These are phyloP conservation scores for Anthrax anthrax DNA, from an alignment of 2,888 invertebrate genomes.

Conservation along the genomic window DNA sequence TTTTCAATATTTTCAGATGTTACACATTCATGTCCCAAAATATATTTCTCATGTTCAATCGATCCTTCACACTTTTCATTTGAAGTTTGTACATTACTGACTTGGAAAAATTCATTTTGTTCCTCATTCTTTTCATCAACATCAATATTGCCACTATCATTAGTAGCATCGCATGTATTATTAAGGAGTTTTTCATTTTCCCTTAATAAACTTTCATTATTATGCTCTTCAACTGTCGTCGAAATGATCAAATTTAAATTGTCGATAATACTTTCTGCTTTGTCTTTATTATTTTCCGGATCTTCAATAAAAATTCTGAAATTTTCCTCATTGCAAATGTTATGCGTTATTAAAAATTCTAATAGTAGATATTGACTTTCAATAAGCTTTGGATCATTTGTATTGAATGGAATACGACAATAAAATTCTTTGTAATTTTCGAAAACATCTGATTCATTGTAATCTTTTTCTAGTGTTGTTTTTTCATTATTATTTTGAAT, in stretches of 20 bases:
- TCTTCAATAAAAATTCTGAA: slow-evolving; percentile 30
- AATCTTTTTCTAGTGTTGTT: background rate
- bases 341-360: slow-evolving; percentile 28
- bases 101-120: slow-evolving; percentile 9
- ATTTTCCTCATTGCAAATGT: slow-evolving; percentile 30
- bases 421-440: slow-evolving; percentile 21
- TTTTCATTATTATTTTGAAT: background rate
- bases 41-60: no score
- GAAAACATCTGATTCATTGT: background rate
- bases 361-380: slow-evolving; percentile 27
- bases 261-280: slow-evolving; percentile 27
- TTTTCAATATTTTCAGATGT: no score
- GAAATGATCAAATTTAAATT: slow-evolving; percentile 20
- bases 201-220: background rate
- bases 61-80: no score
- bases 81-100: slow-evolving; percentile 8
- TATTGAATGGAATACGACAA: slow-evolving; percentile 26
- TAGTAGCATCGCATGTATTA: background rate
- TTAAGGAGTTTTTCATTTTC: background rate
- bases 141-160: no score
- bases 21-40: no score
- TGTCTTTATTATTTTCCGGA: slow-evolving; percentile 27
- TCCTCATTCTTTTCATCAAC: background rate
- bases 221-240: slow-evolving; percentile 13
- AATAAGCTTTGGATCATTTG: slow-evolving; percentile 23